phyloP scores from a whole-genome alignment of 2,113 vertebrate species.

The Xenus cinereus region DNA sequence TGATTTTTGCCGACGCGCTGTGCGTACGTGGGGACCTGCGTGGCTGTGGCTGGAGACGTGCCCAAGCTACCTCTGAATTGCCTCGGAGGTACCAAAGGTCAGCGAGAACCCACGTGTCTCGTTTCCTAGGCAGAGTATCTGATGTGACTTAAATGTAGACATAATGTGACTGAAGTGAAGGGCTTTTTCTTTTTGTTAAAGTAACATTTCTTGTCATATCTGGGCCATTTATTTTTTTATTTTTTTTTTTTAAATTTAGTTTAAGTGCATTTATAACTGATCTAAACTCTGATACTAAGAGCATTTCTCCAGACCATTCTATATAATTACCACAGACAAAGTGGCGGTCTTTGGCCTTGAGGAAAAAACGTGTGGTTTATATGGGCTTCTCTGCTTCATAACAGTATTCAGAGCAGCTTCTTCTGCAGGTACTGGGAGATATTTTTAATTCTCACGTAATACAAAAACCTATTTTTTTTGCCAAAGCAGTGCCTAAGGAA shows the following conservation, averaged over 20 bases:
- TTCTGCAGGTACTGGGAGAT: background rate
- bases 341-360: background rate
- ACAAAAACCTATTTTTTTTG: background rate
- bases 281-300: background rate
- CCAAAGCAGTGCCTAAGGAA: background rate
- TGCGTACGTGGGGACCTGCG: accelerated
- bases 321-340: background rate
- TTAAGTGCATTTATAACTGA: background rate
- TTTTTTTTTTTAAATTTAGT: background rate
- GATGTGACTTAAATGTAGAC: background rate
- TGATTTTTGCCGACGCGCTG: background rate
- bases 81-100: background rate
- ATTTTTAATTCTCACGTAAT: background rate
- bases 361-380: background rate
- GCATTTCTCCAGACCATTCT: background rate
- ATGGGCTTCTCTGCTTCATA: background rate
- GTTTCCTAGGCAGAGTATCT: background rate
- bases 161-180: background rate
- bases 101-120: background rate
- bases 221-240: background rate
- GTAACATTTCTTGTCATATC: background rate
- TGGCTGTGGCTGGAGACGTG: background rate
- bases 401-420: background rate
- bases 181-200: background rate
- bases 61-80: background rate